Base-by-base conservation (phyloP, 2,888 invertebrate species). In the Agrilus cyanescens region DNA sequence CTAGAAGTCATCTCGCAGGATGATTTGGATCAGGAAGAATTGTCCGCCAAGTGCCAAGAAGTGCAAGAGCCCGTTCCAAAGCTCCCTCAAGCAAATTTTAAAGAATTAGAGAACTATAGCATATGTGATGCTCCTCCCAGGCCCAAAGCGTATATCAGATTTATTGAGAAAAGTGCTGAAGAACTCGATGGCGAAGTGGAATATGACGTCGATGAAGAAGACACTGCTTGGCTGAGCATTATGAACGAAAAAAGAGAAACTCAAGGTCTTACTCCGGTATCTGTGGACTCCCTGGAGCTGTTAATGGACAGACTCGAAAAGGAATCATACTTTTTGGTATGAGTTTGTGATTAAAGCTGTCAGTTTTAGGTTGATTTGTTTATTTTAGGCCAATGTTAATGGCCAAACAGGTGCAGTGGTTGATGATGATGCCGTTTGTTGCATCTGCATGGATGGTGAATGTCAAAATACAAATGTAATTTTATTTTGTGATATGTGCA, bases 401-500 rank as follows among this genome's bases (percentile, higher is more conserved):
- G 85, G 78, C 32, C 79, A 75, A 61, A 57, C 65, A 41, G 78
- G 84, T 13, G 83, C 85, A 0, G 85, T 90, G 1, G 88, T 89
- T 5, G 96, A 96, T 57, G 96, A 96, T 58, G 96, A 97, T 69
- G 97, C 97, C 0, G 95, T 97, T 0, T 98, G 98, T 62, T 95
- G 94, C 60, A 96, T 98, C 54, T 98, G 98, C 63, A 87, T 91
- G 81, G 97, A 98, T 58, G 97, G 96, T 2, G 97, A 97, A 65
- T 97, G 96, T 64, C 91, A 96, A 66, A 97, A 97, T 67, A 91
- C 91, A 40, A 98, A 98, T 66, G 96, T 95, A 36, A 98, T 98
- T 53, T 73, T 98, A 39, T 98, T 98, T 70, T 98, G 98, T 71
- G 98, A 98, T 71, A 95, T 97, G 94, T 98, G 98, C 68, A 97